Conservation (phyloP, 2,888 invertebrate species). For the Macrosoma leucophasiata region DNA sequence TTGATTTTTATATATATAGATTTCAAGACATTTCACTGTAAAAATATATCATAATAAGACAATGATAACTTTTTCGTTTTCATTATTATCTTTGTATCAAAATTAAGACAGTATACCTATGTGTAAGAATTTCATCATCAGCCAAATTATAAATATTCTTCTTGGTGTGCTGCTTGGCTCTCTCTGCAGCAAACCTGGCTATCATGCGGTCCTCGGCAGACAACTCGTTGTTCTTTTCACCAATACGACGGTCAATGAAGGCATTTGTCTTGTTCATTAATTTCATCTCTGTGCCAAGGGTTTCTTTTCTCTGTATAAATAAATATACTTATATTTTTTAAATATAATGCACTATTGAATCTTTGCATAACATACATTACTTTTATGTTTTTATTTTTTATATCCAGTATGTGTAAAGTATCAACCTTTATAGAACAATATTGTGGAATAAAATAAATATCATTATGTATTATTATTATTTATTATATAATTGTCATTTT, state of each 20-base stretch:
- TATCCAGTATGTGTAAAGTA: too few relatives aligned
- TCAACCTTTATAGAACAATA: too few relatives aligned
- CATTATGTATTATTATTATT: too few relatives aligned
- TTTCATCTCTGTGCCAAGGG: conserved; percentile 90
- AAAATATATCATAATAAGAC: too few relatives aligned
- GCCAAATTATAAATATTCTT: conserved; percentile 88
- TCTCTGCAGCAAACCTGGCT: conserved; percentile 88
- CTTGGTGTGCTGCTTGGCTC: conserved; percentile 78
- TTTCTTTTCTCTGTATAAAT: conserved; percentile 90
- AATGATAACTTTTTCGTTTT: conserved; percentile 1
- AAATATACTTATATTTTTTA: too few relatives aligned
- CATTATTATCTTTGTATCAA: background rate
- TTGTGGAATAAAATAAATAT: too few relatives aligned
- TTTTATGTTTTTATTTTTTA: too few relatives aligned
- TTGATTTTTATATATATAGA: too few relatives aligned
- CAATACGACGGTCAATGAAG: conserved; percentile 92
- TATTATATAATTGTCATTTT: too few relatives aligned
- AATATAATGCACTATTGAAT: too few relatives aligned
- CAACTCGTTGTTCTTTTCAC: conserved; percentile 82
- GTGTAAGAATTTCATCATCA: conserved; percentile 93
- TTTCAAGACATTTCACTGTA: too few relatives aligned
- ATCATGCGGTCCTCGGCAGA: conserved; percentile 87
- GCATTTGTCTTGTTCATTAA: conserved; percentile 88
- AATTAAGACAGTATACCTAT: conserved; percentile 63
- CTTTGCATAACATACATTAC: too few relatives aligned